Evolutionary conservation across 2,797 vertebrate genomes (phyloP), one percentile per base, ranked within the genome.

Genomic region (Pantherophis alleghaniensis): DNA sequence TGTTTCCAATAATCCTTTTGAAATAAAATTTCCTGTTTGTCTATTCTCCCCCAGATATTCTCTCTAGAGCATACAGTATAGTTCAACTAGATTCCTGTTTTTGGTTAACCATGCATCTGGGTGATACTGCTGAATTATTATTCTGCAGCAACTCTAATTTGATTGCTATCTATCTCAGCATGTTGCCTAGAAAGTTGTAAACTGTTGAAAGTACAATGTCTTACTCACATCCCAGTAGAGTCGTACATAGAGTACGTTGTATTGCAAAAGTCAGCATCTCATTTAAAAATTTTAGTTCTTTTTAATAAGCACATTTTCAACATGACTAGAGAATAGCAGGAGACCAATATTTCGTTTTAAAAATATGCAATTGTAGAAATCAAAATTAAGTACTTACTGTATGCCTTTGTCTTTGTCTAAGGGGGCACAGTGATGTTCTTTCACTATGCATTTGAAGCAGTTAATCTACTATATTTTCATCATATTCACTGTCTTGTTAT

Each of bases 101-200:
- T 86, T 92, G 69, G 20, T 63, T 47, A 51, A 22, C 55, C 37
- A 51, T 89, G 22, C 32, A 86, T 51, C 47, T 86, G 87, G 74
- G 24, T 90, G 59, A 42, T 90, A n/a, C 7, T 42, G 57, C 22
- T 63, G 56, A 86, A 7, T 86, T 92, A 32, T 37, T 89, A 59
- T 59, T 51, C 55, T 13, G 47, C 9, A 55, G 47, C 63, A 92
- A 32, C 18, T 59, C 5, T 59, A 92, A 92, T 74, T n/a, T 83
- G 37, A 60, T 53, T 28, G 18, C 32, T 92, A 42, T 18, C 55
- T 24, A 79, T 32, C 37, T 88, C 37, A 92, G 59, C 26, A 14
- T 57, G 66, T 79, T n/a, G 32, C 63, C 55, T 18, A 47, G 63
- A 26, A 92, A 88, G 37, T 74, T 92, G 57, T 88, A 92, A 92